Evolutionary conservation across 2,797 vertebrate species (phyloP).

Genomic region (Aythya fuligula): DNA sequence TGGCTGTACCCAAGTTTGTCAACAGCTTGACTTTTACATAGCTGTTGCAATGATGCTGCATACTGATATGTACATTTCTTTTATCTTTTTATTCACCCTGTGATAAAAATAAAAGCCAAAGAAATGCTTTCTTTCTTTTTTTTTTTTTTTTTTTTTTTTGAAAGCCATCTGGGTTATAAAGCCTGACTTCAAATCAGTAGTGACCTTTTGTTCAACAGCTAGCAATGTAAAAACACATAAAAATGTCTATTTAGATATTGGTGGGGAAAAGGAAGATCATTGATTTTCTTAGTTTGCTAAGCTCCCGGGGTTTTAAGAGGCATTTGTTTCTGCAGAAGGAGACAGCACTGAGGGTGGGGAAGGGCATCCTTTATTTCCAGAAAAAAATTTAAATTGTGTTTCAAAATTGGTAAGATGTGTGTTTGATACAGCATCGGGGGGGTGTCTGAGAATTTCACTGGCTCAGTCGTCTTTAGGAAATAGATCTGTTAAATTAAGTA

Average conservation of each 20-base stretch:
- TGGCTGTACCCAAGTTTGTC: conserved; percentile 41
- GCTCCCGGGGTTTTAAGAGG: conserved; percentile 2
- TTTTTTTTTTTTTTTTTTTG: neutral
- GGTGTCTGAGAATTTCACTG: neutral
- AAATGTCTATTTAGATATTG: conserved; percentile 68
- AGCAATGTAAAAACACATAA: conserved; percentile 56
- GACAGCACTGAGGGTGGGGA: neutral
- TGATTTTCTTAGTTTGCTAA: conserved; percentile 63
- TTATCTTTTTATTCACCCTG: conserved; percentile 43
- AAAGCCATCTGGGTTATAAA: conserved; percentile 69
- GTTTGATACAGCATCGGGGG: neutral
- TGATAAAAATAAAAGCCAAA: conserved; percentile 17
- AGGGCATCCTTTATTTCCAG: conserved; percentile 7
- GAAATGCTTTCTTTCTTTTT: neutral
- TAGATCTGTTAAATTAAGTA: neutral
- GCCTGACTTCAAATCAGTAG: conserved; percentile 55
- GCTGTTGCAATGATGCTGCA: conserved; percentile 34
- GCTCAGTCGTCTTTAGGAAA: neutral
- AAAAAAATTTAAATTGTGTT: neutral
- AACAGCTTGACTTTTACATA: conserved; percentile 43
- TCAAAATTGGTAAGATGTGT: neutral
- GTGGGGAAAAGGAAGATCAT: conserved; percentile 46
- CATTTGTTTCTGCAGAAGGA: conserved; percentile 48
- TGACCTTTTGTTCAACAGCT: conserved; percentile 73
- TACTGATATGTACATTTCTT: conserved; percentile 53